These are phyloP conservation scores for Syndactyla subalaris DNA, from an alignment of 2,797 vertebrate species.

Conservation along the genomic window DNA sequence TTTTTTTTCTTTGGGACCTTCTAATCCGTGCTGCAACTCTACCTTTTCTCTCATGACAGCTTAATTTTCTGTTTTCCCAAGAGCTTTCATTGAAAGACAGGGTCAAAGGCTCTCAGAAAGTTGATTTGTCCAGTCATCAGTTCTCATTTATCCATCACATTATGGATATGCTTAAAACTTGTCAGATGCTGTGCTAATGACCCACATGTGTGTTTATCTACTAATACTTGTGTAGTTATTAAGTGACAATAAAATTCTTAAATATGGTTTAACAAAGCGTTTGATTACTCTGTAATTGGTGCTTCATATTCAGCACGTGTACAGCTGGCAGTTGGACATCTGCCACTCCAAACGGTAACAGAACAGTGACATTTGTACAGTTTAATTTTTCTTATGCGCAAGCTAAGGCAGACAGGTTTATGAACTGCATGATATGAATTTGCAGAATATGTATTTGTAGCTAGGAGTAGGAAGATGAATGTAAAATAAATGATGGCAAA, in stretches of 20 bases:
- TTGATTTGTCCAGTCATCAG: neutral
- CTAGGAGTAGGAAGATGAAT: neutral
- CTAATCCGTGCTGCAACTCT: neutral
- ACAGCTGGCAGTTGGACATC: constrained; percentile 15
- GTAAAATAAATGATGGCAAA: neutral
- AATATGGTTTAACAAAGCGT: neutral
- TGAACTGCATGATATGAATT: neutral
- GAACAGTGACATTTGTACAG: neutral
- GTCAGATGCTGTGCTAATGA: neutral
- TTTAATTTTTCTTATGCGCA: neutral
- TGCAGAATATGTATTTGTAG: neutral
- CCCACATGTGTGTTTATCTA: neutral
- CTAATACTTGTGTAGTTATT: neutral
- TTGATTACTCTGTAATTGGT: neutral
- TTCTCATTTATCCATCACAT: neutral
- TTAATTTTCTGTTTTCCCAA: neutral
- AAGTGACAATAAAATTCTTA: constrained; percentile 13
- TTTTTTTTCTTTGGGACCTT: neutral
- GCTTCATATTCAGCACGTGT: neutral
- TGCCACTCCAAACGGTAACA: constrained; percentile 28
- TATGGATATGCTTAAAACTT: neutral
- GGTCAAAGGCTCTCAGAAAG: neutral
- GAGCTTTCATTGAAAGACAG: neutral
- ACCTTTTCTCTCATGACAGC: neutral
- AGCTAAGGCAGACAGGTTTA: neutral